A percentile compares a stretch with the other conserved stretches of the same genome.
Conservation (phyloP, 2,888 invertebrate genomes). For the Zele albiditarsus region DNA sequence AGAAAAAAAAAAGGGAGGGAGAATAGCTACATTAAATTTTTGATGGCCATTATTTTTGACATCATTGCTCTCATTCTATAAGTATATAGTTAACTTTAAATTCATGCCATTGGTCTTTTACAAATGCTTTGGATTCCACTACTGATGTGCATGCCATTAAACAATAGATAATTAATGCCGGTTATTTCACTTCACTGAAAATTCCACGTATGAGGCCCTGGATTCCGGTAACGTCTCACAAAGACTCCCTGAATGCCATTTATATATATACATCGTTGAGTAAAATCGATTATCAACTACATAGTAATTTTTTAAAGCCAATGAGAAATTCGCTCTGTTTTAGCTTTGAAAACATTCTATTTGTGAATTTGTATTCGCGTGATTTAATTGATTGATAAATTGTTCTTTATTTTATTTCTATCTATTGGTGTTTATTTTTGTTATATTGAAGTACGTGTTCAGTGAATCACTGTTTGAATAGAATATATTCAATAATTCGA, state of each 20-base stretch:
- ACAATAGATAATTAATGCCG: conserved; percentile 3
- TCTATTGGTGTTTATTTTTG: too few species aligned
- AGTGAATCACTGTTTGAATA: too few species aligned
- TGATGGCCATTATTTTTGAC: background rate
- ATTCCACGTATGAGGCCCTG: background rate
- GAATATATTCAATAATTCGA: too few species aligned
- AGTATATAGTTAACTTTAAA: background rate
- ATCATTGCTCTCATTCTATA: background rate
- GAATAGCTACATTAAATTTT: background rate
- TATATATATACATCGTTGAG: background rate
- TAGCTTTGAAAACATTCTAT: background rate
- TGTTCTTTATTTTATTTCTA: too few species aligned
- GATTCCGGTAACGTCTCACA: background rate
- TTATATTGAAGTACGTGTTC: too few species aligned
- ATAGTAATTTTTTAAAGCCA: background rate
- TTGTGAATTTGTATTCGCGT: too few species aligned
- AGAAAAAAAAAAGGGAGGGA: background rate
- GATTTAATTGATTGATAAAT: too few species aligned
- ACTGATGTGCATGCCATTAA: background rate
- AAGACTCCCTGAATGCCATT: background rate
- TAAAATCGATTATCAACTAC: conserved; percentile 2
- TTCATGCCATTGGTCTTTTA: background rate
- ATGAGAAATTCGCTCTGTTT: background rate
- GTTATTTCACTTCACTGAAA: background rate
- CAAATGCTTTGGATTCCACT: background rate